Evolutionary conservation across 35 echinoderm and acorn worm species (phyloP), one percentile per base, ranked within the genome.

Genomic region (Ptychodera flava): DNA sequence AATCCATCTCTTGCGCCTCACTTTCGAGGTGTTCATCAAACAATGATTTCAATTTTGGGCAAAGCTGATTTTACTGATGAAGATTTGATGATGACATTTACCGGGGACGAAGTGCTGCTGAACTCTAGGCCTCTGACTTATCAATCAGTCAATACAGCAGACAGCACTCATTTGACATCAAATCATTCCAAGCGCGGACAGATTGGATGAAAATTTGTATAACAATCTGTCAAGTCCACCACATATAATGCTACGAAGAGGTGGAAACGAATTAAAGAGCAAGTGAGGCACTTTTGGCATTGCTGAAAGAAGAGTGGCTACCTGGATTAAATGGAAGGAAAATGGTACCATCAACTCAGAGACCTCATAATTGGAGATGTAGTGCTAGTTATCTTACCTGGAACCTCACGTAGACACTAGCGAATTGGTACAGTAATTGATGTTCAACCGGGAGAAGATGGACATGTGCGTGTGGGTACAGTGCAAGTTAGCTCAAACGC

Each of bases 51-150:
- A 14, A 78, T 89, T 2, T 35, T 33, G 12, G 1, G 34, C 16
- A 89, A 89, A 29, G 88, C 88, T 76, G 88, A 89, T 30, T 64
- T 89, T 33, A 84, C 88, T 16, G 88, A 89, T 84, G 81, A 83
- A 34, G 80, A 89, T 31, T 38, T 84, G 88, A 76, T 36, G 1
- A 89, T 75, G 15, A 36, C 80, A 12, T 78, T 87, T 35, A 87
- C 85, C 85, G 85, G 87, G 16, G 78, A 35, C 30, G 87, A 88
- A 33, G 77, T 79, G 27, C 79, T 88, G 22, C 27, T 88, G 28
- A 88, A 88, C 31, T 88, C 87, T 0, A 88, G 87, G 37, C 87
- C 87, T 27, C 87, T 80, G 0, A 88, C 87, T 16, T 35, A 88
- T 52, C 87, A 88, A 0, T 88, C 87, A 0, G 87, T 79, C 82